Conservation (phyloP, 2,888 invertebrate species). For the Amphimallon solstitiale region DNA sequence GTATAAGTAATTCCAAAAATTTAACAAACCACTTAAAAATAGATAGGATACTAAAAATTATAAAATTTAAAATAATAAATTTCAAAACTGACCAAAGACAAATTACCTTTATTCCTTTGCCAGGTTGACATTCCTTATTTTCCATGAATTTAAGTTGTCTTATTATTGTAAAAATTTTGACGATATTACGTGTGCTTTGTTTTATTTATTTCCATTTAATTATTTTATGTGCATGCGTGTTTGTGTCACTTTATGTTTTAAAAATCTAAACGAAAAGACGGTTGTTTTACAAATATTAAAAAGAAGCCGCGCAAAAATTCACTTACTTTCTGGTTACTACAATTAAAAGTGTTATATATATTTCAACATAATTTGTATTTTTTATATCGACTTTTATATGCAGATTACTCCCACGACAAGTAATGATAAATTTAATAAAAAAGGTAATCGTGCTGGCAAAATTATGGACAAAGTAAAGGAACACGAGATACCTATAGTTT, state of each 20-base stretch:
- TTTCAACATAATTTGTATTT: too few species aligned
- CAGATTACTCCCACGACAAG: conserved; percentile 52
- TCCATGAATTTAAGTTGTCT: conserved; percentile 47
- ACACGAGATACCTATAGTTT: conserved; percentile 9
- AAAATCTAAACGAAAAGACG: conserved; percentile 10
- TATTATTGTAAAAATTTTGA: conserved; percentile 31
- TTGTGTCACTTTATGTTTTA: neutral
- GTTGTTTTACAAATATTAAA: neutral
- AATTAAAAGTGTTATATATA: neutral
- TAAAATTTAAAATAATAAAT: too few species aligned
- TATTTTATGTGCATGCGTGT: neutral
- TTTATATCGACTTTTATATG: conserved; percentile 46
- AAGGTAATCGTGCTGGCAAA: neutral
- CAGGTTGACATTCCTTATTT: conserved; percentile 49
- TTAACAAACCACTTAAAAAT: too few species aligned
- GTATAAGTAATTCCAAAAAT: too few species aligned
- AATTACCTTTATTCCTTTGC: conserved; percentile 50
- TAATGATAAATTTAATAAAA: neutral
- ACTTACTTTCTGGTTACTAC: conserved; percentile 41
- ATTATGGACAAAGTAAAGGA: conserved; percentile 2
- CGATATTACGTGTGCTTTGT: conserved; percentile 27
- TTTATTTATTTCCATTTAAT: conserved; percentile 10
- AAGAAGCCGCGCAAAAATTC: neutral
- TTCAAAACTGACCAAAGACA: neutral
- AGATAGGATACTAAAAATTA: too few species aligned